A percentile compares a stretch with the other conserved stretches of the same genome.
Evolutionary conservation across 2,888 invertebrate species (phyloP).

Genomic region (Argyresthia albistria): DNA sequence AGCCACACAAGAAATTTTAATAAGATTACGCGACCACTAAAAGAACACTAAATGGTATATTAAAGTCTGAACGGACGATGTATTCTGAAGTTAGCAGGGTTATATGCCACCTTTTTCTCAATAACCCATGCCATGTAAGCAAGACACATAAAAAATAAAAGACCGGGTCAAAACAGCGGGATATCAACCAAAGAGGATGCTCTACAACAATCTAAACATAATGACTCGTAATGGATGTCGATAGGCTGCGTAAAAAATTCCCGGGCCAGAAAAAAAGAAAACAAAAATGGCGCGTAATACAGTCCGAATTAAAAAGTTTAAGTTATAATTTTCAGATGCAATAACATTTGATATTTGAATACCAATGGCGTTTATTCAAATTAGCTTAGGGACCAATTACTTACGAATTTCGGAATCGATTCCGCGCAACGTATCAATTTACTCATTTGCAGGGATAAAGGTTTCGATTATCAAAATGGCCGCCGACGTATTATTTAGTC

Average conservation of each 20-base stretch:
- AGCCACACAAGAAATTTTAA: constrained; percentile 1
- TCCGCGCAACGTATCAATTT: constrained; percentile 42
- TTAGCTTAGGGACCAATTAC: constrained; percentile 14
- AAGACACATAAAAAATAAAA: constrained; percentile 23
- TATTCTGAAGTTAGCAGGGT: constrained; percentile 12
- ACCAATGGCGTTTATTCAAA: constrained; percentile 1
- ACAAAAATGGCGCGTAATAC: constrained; percentile 20
- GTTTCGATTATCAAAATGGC: constrained; percentile 2
- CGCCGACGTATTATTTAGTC: not conserved
- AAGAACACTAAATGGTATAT: not conserved
- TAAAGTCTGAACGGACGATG: not conserved
- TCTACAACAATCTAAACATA: constrained; percentile 48
- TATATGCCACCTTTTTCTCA: constrained; percentile 16
- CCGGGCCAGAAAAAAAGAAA: constrained; percentile 16
- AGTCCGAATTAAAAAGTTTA: constrained; percentile 13
- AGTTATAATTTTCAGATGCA: not conserved
- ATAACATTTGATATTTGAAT: not conserved
- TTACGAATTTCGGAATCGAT: constrained; percentile 29
- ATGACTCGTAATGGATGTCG: constrained; percentile 53
- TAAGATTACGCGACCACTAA: constrained; percentile 1
- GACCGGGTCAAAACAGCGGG: constrained; percentile 35
- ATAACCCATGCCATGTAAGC: constrained; percentile 6
- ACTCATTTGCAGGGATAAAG: not conserved
- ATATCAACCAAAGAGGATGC: constrained; percentile 33
- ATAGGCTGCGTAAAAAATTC: constrained; percentile 35